These are phyloP conservation scores for Anas platyrhynchos DNA, from an alignment of 2,113 vertebrate species.

Conservation along the genomic window DNA sequence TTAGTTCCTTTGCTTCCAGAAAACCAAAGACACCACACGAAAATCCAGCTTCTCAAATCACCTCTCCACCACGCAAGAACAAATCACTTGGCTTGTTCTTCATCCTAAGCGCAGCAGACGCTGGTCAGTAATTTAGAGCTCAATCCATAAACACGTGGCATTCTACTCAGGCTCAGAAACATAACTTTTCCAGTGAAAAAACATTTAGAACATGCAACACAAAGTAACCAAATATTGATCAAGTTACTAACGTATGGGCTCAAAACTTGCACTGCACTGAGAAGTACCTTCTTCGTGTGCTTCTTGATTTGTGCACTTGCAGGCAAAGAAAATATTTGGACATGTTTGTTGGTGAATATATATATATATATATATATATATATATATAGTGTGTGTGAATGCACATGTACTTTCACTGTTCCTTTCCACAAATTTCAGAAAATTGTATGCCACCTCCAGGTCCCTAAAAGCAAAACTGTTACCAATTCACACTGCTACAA, in stretches of 20 bases:
- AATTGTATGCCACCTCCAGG: not conserved
- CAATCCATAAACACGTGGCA: accelerated
- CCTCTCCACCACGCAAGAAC: not conserved
- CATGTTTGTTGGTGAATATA: not conserved
- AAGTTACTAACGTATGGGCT: accelerated
- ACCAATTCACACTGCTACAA: not conserved
- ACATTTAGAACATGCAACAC: not conserved
- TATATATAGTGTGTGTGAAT: not conserved
- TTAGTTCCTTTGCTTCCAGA: not conserved
- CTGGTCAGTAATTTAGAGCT: not conserved
- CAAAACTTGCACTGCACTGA: not conserved
- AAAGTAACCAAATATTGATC: not conserved
- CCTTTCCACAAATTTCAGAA: not conserved
- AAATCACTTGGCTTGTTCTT: not conserved
- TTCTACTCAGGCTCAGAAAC: not conserved
- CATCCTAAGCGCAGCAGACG: not conserved
- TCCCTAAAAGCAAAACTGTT: not conserved
- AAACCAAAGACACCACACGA: not conserved
- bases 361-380: too few species aligned
- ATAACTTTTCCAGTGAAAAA: not conserved
- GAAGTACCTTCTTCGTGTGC: not conserved
- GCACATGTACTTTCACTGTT: not conserved
- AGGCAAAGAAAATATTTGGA: not conserved
- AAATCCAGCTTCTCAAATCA: not conserved
- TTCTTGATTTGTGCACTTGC: not conserved